phyloP scores from a whole-genome alignment of 1,140 invertebrate genomes.

The Caenorhabditis tropicalis region DNA sequence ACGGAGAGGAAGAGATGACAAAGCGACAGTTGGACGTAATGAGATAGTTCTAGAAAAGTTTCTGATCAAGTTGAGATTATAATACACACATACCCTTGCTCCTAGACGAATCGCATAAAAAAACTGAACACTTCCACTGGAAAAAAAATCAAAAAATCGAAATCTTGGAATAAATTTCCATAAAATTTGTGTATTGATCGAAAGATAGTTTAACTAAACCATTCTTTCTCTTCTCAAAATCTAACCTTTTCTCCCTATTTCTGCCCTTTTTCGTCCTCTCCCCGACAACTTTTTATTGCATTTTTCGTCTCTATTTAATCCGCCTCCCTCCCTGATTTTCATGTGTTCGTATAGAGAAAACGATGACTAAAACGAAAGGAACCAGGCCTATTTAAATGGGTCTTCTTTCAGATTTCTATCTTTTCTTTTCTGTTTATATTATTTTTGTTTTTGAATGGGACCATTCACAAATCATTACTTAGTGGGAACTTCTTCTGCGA shows the following conservation, averaged over 20 bases:
- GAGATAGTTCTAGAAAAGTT: too few relatives aligned
- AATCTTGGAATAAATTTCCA: not conserved
- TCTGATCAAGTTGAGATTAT: too few relatives aligned
- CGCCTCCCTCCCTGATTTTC: not conserved
- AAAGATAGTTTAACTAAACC: not conserved
- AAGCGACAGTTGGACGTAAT: too few relatives aligned
- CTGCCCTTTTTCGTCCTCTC: not conserved
- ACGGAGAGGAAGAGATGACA: too few relatives aligned
- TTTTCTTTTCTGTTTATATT: not conserved
- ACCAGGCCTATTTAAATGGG: slow-evolving; percentile 5
- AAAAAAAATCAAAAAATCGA: not conserved
- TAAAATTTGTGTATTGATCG: not conserved
- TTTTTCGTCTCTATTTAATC: slow-evolving; percentile 39
- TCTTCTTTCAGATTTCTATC: not conserved
- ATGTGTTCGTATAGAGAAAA: not conserved
- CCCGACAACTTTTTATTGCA: slow-evolving; percentile 14
- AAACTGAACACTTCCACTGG: not conserved
- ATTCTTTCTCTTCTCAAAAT: too few relatives aligned
- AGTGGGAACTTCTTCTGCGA: too few relatives aligned
- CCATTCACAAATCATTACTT: not conserved
- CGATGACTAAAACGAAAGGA: not conserved
- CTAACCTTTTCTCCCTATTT: not conserved
- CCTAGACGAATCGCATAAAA: too few relatives aligned
- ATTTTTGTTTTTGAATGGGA: not conserved
- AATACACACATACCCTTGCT: too few relatives aligned